These are phyloP conservation scores for Meta bourneti DNA, from an alignment of 2,888 invertebrate species.

Conservation along the genomic window DNA sequence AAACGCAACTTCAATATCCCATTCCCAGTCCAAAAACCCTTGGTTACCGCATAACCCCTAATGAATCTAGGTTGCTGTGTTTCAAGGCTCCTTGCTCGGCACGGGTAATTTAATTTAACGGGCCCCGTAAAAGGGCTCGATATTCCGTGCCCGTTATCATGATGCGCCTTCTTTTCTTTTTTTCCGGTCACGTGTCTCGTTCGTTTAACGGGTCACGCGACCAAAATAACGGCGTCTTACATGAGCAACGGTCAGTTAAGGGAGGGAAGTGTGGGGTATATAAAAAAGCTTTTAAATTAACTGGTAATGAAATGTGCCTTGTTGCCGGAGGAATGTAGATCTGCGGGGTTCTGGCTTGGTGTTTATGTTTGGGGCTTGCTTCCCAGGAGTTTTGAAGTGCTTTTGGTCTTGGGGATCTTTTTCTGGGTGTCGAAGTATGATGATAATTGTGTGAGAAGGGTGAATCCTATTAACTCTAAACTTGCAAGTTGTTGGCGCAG, in stretches of 20 bases:
- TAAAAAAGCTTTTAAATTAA: background rate
- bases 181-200: conserved; percentile 6
- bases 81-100: background rate
- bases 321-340: background rate
- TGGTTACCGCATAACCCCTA: background rate
- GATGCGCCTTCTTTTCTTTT: background rate
- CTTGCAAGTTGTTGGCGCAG: too few species aligned
- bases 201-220: conserved; percentile 7
- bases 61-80: background rate
- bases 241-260: background rate
- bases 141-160: background rate
- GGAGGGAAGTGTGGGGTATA: background rate
- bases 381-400: too few species aligned
- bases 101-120: conserved; percentile 38
- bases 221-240: background rate
- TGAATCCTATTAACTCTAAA: too few species aligned
- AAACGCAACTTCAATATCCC: background rate
- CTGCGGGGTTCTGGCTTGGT: background rate
- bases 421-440: too few species aligned
- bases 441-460: too few species aligned
- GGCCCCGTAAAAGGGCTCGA: conserved; percentile 4
- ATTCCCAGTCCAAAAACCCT: background rate
- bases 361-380: background rate
- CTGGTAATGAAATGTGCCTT: background rate
- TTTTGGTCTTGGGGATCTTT: too few species aligned